These are phyloP conservation scores for Enteromius trimaculatus DNA, from an alignment of 2,797 vertebrate species.

Conservation along the genomic window DNA sequence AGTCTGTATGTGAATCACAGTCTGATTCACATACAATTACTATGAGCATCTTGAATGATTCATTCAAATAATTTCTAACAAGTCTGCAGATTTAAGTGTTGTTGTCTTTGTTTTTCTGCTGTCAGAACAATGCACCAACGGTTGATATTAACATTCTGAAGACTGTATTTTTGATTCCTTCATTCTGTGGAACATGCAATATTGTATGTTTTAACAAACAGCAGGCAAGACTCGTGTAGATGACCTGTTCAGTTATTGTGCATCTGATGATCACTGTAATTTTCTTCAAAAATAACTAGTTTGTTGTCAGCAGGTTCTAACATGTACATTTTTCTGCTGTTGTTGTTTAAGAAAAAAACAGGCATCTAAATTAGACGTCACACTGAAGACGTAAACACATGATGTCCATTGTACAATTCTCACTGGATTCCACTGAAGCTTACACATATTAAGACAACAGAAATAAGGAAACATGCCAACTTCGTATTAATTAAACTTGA, in stretches of 20 bases:
- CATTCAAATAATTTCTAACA: background rate
- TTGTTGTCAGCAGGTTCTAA: constrained; percentile 1
- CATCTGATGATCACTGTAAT: constrained; percentile 38
- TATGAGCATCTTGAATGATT: background rate
- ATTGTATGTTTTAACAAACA: constrained; percentile 28
- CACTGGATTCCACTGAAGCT: background rate
- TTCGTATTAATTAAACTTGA: constrained; percentile 32
- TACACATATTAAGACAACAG: background rate
- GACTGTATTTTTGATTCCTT: constrained; percentile 21
- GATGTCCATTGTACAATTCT: constrained; percentile 6
- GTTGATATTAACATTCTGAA: constrained; percentile 7
- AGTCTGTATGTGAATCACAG: background rate
- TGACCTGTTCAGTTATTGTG: constrained; percentile 25
- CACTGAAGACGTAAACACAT: constrained; percentile 2
- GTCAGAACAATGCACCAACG: constrained; percentile 24
- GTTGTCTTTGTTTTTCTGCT: constrained; percentile 30
- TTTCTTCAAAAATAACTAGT: constrained; percentile 36
- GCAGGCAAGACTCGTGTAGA: constrained; percentile 17
- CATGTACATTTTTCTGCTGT: background rate
- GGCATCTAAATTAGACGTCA: background rate
- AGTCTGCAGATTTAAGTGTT: background rate
- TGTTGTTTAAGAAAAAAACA: background rate
- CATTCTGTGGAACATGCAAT: background rate
- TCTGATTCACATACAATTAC: background rate
- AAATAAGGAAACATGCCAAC: constrained; percentile 19